Evolutionary conservation across 2,797 vertebrate species (phyloP), one percentile per base, ranked within the genome.

Genomic region (Myripristis jacobus): DNA sequence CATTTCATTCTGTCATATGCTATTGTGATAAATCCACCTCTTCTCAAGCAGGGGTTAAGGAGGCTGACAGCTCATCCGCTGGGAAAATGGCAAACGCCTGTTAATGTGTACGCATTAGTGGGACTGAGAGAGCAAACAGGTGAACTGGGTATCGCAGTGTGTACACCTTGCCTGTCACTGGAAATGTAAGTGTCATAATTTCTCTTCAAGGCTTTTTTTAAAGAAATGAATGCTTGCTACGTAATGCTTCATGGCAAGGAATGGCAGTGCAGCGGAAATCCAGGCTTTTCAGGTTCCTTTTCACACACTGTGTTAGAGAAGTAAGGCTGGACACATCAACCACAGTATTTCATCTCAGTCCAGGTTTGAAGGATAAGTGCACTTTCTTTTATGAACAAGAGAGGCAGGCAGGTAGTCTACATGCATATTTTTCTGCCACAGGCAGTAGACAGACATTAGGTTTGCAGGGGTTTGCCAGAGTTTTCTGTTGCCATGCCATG

Each of bases 1-100:
- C 87, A 89, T 90, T 87, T 91, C 58, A 88, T 79, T 77, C 79
- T 83, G 79, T 82, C 78, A 78, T 81, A 50, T 77, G 48, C 55
- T 80, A 76, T 85, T 84, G 85, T 83, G 86, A 91, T 90, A 84
- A 90, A 84, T 77, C 70, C 74, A 77, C 60, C 9, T 87, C 81
- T 89, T 68, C 72, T 62, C 60, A 61, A 73, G 74, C 81, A 68
- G 27, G 51, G 68, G 46, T 86, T 79, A 88, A 81, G 87, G 84
- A 86, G 83, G 73, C 76, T 81, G 83, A 80, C 80, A 75, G 85
- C 82, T 86, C 81, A 76, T 86, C 85, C 34, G 25, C 67, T 60
- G 66, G 50, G 76, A 77, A 87, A 90, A 88, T 83, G 48, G 66
- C 82, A 86, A 82, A 75, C 41, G 48, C 57, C 59, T 61, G 61